phyloP scores from a whole-genome alignment of 2,797 vertebrate species.

The Trichosurus vulpecula region DNA sequence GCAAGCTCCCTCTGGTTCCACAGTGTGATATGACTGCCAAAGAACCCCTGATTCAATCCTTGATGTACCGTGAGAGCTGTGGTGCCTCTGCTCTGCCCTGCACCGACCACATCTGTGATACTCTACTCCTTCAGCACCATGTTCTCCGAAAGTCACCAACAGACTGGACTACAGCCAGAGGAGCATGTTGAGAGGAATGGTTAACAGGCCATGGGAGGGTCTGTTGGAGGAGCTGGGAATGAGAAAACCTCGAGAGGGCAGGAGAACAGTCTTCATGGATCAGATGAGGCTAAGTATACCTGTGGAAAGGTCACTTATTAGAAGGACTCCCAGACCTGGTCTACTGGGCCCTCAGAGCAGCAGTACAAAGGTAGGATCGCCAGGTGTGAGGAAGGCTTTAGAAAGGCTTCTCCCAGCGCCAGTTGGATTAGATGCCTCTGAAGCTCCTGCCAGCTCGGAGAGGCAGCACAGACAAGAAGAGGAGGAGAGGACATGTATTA shows the following conservation, averaged over 20 bases:
- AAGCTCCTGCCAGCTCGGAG: background rate
- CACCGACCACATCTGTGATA: background rate
- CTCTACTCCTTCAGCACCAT: background rate
- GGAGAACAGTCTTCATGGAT: background rate
- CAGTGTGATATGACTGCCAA: background rate
- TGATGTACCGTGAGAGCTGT: background rate
- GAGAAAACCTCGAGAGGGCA: background rate
- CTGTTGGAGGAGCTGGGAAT: background rate
- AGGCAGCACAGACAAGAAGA: background rate
- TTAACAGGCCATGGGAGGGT: background rate
- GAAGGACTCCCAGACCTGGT: background rate
- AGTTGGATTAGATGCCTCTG: background rate
- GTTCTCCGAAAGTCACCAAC: background rate
- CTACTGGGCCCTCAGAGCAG: background rate
- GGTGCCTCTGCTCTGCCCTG: too few species aligned
- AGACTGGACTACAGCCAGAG: background rate
- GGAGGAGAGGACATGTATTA: background rate
- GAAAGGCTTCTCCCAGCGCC: background rate
- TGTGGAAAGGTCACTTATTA: background rate
- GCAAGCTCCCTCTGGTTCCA: background rate
- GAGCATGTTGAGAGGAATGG: background rate
- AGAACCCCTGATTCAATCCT: background rate
- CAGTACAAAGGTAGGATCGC: background rate
- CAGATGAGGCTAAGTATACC: background rate
- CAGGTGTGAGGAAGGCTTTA: background rate